phyloP scores from a whole-genome alignment of 2,797 vertebrate species.

The Poeciliopsis presidionis region DNA sequence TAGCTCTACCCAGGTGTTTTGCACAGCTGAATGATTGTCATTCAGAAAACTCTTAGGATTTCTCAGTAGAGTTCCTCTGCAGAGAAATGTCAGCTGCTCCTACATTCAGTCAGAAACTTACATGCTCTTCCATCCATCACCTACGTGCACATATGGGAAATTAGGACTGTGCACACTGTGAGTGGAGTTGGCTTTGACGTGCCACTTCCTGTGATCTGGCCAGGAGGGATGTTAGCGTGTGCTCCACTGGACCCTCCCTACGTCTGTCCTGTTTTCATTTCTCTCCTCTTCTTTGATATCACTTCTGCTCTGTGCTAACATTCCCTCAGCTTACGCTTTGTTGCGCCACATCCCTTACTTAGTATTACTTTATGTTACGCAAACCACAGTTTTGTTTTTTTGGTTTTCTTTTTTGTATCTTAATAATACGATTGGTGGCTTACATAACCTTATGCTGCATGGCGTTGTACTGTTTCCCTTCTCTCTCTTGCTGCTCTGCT shows the following conservation, averaged over 20 bases:
- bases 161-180: slow-evolving; percentile 41
- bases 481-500: slow-evolving; percentile 7
- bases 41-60: neutral
- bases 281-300: slow-evolving; percentile 1
- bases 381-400: neutral
- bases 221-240: slow-evolving; percentile 71
- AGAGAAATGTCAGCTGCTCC: slow-evolving; percentile 63
- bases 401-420: neutral
- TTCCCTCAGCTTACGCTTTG: slow-evolving; percentile 6
- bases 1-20: no score
- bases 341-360: slow-evolving; percentile 5
- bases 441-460: slow-evolving; percentile 31
- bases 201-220: slow-evolving; percentile 60
- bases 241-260: slow-evolving; percentile 59
- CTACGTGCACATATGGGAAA: slow-evolving; percentile 52
- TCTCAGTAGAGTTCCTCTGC: slow-evolving; percentile 22
- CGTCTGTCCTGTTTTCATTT: slow-evolving; percentile 38
- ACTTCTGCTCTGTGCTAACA: neutral
- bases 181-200: slow-evolving; percentile 61
- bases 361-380: slow-evolving; percentile 2
- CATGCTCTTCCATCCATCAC: slow-evolving; percentile 19
- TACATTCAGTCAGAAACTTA: slow-evolving; percentile 34
- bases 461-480: slow-evolving; percentile 13
- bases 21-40: no score
- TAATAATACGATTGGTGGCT: slow-evolving; percentile 7